These are phyloP conservation scores for Ochlodes sylvanus DNA, from an alignment of 2,888 invertebrate genomes.

Conservation along the genomic window DNA sequence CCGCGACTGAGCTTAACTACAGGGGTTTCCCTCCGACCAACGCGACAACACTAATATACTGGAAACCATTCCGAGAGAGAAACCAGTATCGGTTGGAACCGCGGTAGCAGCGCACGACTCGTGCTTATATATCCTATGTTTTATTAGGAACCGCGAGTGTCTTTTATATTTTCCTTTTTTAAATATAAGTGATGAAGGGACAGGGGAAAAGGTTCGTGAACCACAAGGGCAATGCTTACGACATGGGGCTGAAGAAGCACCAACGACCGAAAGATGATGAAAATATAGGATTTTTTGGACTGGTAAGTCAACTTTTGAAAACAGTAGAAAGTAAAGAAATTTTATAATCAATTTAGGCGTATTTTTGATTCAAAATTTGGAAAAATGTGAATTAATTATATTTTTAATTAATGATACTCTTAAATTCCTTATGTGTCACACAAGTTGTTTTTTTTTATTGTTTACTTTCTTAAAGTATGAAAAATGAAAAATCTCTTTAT, in stretches of 20 bases:
- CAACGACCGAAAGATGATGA: conserved; percentile 31
- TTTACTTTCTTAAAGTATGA: no score
- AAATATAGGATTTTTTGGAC: conserved; percentile 50
- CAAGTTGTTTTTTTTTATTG: no score
- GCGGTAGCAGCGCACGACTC: conserved; percentile 5
- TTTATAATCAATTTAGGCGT: not conserved
- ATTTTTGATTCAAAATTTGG: no score
- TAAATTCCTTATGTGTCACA: no score
- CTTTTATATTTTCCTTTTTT: conserved; percentile 6
- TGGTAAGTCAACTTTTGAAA: conserved; percentile 46
- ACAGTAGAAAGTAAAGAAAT: not conserved
- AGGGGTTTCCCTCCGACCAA: conserved; percentile 14
- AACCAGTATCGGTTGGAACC: conserved; percentile 2
- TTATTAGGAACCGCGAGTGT: conserved; percentile 11
- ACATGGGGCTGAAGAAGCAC: conserved; percentile 44
- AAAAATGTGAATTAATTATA: no score
- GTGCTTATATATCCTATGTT: conserved; percentile 8
- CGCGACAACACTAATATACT: not conserved
- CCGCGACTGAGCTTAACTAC: conserved; percentile 1
- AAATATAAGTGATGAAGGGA: conserved; percentile 49
- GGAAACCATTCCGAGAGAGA: not conserved
- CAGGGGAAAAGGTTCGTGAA: conserved; percentile 52
- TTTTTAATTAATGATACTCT: no score
- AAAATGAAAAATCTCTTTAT: no score
- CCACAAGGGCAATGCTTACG: conserved; percentile 50